Percentiles rank a stretch among this genome's conserved stretches.
Evolutionary conservation across 1,140 invertebrate species (phyloP).

Genomic region (Ericerus pela): DNA sequence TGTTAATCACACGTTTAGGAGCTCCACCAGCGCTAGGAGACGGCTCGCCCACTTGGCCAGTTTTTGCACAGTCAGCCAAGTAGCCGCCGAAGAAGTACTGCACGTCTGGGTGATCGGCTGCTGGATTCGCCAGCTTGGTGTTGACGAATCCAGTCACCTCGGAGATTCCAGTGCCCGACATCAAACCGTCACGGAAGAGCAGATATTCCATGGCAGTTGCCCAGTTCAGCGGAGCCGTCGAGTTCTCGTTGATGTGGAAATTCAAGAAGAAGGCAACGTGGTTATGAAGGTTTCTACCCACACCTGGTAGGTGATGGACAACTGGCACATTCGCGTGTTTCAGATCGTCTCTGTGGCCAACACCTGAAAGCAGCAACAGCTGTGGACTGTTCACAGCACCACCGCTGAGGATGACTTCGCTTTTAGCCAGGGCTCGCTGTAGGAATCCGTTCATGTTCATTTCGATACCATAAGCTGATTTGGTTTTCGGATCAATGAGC

Average conservation of each 20-base stretch:
- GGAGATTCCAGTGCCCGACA: conserved; percentile 69
- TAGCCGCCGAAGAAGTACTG: conserved; percentile 75
- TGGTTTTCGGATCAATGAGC: conserved; percentile 49
- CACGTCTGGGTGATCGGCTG: conserved; percentile 63
- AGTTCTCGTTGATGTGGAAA: conserved; percentile 67
- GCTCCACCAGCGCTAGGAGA: conserved; percentile 27
- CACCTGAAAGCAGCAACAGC: conserved; percentile 64
- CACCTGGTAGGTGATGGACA: conserved; percentile 60
- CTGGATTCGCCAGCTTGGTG: conserved; percentile 57
- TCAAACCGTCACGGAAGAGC: conserved; percentile 63
- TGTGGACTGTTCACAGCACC: conserved; percentile 64
- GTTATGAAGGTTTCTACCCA: conserved; percentile 77
- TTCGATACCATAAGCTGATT: conserved; percentile 50
- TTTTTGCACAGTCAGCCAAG: conserved; percentile 62
- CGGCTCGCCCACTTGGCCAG: conserved; percentile 65
- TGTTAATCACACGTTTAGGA: conserved; percentile 36
- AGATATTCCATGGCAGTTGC: conserved; percentile 75
- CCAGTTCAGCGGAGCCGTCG: conserved; percentile 66
- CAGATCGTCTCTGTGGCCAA: conserved; percentile 61
- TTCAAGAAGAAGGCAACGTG: conserved; percentile 62
- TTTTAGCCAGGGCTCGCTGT: conserved; percentile 39
- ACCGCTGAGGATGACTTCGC: conserved; percentile 49
- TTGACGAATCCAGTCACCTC: conserved; percentile 70
- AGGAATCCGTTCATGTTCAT: conserved; percentile 41
- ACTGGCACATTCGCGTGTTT: conserved; percentile 42